phyloP scores from a whole-genome alignment of 2,888 invertebrate genomes.

The Diarsia mendica region DNA sequence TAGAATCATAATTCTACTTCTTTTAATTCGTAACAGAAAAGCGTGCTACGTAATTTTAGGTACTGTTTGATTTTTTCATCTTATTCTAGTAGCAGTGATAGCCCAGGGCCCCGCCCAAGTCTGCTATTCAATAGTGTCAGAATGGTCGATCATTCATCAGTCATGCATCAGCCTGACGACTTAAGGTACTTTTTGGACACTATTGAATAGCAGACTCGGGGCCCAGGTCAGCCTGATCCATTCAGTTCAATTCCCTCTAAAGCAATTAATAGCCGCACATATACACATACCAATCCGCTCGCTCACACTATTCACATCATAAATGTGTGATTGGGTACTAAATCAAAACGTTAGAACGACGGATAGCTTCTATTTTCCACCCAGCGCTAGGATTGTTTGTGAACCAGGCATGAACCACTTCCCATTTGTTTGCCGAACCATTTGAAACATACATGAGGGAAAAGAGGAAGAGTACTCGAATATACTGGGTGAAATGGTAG shows the following conservation, averaged over 20 bases:
- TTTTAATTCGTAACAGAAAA: too few relatives aligned
- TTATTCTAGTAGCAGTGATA: background rate
- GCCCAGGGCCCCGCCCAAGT: too few relatives aligned
- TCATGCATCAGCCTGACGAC: too few relatives aligned
- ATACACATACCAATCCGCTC: background rate
- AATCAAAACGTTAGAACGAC: slow-evolving; percentile 44
- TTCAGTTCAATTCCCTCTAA: slow-evolving; percentile 3
- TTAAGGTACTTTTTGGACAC: too few relatives aligned
- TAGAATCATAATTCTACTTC: too few relatives aligned
- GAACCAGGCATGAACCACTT: slow-evolving; percentile 41
- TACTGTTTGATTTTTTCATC: background rate
- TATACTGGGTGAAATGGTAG: background rate
- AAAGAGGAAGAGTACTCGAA: slow-evolving; percentile 13
- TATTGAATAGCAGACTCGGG: too few relatives aligned
- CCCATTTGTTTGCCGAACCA: slow-evolving; percentile 47
- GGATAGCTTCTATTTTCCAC: slow-evolving; percentile 53
- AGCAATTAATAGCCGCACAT: slow-evolving; percentile 10
- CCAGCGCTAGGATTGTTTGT: slow-evolving; percentile 46
- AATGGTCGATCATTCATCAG: too few relatives aligned
- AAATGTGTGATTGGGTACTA: slow-evolving; percentile 49
- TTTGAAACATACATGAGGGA: slow-evolving; percentile 23
- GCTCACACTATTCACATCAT: slow-evolving; percentile 17
- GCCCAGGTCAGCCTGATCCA: background rate
- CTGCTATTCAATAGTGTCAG: too few relatives aligned
- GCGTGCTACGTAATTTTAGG: background rate